phyloP scores from a whole-genome alignment of 2,113 vertebrate species.

The Psilopogon haemacephalus region DNA sequence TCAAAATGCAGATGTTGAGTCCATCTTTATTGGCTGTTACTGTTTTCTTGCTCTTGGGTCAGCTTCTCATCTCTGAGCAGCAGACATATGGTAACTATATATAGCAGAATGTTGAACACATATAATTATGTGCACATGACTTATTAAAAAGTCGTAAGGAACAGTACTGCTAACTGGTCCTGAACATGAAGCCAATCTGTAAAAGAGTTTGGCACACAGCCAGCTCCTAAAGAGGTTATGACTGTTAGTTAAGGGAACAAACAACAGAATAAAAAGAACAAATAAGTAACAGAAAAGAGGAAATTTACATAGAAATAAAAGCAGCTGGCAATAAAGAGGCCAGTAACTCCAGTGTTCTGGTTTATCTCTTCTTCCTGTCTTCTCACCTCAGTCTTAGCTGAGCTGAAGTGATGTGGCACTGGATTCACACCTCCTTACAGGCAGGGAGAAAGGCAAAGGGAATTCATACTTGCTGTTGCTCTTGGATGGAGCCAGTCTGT shows the following conservation, averaged over 20 bases:
- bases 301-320: slow-evolving; percentile 16
- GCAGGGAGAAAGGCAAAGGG: background rate
- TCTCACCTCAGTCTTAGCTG: background rate
- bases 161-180: background rate
- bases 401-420: background rate
- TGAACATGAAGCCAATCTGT: background rate
- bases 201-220: background rate
- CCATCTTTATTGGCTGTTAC: background rate
- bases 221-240: background rate
- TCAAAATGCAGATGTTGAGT: background rate
- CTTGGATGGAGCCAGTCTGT: background rate
- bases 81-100: background rate
- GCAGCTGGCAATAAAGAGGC: background rate
- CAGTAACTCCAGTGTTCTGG: background rate
- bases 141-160: background rate
- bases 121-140: background rate
- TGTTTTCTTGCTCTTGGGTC: background rate
- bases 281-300: background rate
- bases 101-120: background rate
- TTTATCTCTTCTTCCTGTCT: background rate
- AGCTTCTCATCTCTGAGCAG: background rate
- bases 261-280: background rate
- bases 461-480: background rate
- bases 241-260: background rate
- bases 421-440: background rate